Evolutionary conservation across 2,888 invertebrate genomes (phyloP).

Genomic region (Chirona hameri): DNA sequence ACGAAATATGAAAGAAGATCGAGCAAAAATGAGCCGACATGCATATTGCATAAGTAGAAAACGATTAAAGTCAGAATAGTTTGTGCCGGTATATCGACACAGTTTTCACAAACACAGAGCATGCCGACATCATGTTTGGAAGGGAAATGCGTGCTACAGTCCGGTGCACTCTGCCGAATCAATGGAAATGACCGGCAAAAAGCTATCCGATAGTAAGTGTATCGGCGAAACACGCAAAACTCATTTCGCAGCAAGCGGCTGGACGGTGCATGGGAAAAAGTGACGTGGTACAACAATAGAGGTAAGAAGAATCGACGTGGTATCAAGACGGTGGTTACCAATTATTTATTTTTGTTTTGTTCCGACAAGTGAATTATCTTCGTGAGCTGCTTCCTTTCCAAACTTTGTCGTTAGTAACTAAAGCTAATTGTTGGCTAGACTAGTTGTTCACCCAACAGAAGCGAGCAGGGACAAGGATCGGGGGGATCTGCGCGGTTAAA

Average conservation of each 20-base stretch:
- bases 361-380: neutral
- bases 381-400: conserved; percentile 2
- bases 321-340: neutral
- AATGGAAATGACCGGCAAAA: neutral
- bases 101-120: neutral
- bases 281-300: neutral
- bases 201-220: neutral
- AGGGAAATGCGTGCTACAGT: neutral
- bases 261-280: neutral
- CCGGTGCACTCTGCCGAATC: neutral
- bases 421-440: neutral
- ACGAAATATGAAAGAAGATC: too few species aligned
- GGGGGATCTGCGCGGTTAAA: neutral
- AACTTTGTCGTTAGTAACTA: neutral
- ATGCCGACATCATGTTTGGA: conserved; percentile 1
- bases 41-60: too few species aligned
- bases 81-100: too few species aligned
- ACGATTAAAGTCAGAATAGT: too few species aligned
- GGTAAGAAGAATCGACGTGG: neutral
- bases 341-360: neutral
- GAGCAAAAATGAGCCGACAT: too few species aligned
- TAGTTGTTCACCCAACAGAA: conserved; percentile 26
- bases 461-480: neutral
- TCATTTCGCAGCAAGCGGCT: neutral
- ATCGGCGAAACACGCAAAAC: neutral